Evolutionary conservation across 2,113 vertebrate species (phyloP), one percentile per base, ranked within the genome.

Genomic region (Phaethon lepturus): DNA sequence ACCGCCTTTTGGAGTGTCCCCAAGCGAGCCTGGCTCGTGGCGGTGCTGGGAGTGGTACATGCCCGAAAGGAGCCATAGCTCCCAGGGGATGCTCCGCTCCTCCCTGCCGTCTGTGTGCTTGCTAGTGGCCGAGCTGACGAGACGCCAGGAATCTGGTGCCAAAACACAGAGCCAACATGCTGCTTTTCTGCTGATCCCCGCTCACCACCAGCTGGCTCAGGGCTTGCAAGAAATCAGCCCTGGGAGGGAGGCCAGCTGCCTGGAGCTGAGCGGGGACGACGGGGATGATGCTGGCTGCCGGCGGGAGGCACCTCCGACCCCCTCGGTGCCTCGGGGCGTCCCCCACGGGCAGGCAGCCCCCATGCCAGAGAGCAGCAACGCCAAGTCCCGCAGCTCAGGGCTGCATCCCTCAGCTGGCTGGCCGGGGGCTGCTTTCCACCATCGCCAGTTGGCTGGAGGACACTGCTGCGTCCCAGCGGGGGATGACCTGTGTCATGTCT

Each of bases 261-360:
- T 2, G 1, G 55, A 66, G 13, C 64, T 44, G 50, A 10, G 26
- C 40, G 38, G 31, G 33, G 69, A 29, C 0, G 3, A 81, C 45
- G 5, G 50, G 14, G 35, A 85, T 81, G 50, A 2, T 28, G 26
- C 33, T 69, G 75, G 31, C 18, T 38, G 53, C 17, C 3, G 2
- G 23, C 86, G 10, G 2, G 58, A 75, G n/a, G 11, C 8, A 42
- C 6, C 31, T 71, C 38, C 7, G 4, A 45, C 13, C 9, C 14
- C 2, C 16, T 49, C 0, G 0, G 10, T 58, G 31, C 20, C 31
- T 72, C 62, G 67, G 78, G 71, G 31, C 22, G 7, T 45, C n/a
- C 42, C 42, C 26, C 16, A 29, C 0, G 0, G 35, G 18, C 38
- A 78, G 38, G 14, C 24, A 85, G 59, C 7, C 55, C 64, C 68